Conservation (phyloP, 1,140 invertebrate species). For the Drosophila athabasca region DNA sequence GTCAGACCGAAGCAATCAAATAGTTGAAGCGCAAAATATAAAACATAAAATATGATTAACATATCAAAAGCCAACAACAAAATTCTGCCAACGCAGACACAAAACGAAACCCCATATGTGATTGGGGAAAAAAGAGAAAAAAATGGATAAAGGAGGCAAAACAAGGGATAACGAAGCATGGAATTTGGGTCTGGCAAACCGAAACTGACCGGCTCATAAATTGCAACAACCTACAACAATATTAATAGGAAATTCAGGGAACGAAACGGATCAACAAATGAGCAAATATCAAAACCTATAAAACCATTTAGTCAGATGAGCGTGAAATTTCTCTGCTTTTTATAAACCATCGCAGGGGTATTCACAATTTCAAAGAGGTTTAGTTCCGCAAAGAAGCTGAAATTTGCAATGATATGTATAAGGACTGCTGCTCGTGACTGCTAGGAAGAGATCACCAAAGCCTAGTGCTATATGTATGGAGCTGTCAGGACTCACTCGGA, state of each 20-base stretch:
- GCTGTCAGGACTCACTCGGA: no score
- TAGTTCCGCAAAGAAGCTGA: no score
- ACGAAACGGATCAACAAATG: slow-evolving; percentile 64
- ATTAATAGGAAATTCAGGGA: slow-evolving; percentile 53
- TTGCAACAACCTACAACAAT: slow-evolving; percentile 52
- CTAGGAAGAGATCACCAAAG: no score
- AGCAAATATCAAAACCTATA: slow-evolving; percentile 76
- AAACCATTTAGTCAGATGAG: slow-evolving; percentile 79
- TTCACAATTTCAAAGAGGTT: no score
- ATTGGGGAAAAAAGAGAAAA: slow-evolving; percentile 17
- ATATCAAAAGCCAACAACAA: slow-evolving; percentile 58
- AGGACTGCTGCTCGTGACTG: no score
- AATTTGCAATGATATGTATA: no score
- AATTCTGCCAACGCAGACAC: slow-evolving; percentile 41
- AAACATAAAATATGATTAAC: slow-evolving; percentile 76
- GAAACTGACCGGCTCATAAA: slow-evolving; percentile 76
- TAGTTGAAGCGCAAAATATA: slow-evolving; percentile 72
- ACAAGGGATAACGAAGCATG: slow-evolving; percentile 61
- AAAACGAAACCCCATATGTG: slow-evolving; percentile 15
- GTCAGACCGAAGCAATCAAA: slow-evolving; percentile 55
- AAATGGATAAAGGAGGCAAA: slow-evolving; percentile 1
- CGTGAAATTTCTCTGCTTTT: slow-evolving; percentile 60
- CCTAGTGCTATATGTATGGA: no score
- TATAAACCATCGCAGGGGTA: neutral
- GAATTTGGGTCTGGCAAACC: slow-evolving; percentile 32